A percentile compares a stretch with the other conserved stretches of the same genome.
Conservation (phyloP, 2,113 vertebrate species). For the Cervus canadensis region DNA sequence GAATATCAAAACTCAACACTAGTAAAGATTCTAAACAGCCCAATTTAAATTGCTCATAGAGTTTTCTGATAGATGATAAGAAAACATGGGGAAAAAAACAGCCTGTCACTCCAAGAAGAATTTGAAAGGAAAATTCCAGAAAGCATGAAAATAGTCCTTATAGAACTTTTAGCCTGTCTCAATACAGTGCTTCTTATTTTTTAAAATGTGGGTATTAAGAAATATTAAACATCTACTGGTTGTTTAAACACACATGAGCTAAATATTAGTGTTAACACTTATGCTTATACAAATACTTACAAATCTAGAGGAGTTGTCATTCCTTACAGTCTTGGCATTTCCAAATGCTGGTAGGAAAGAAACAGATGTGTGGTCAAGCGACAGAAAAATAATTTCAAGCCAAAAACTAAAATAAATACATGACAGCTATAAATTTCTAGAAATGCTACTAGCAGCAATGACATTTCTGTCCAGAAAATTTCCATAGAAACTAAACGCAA, state of each 20-base stretch:
- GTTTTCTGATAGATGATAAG: background rate
- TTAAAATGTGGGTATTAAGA: constrained; percentile 20
- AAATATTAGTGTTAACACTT: constrained; percentile 56
- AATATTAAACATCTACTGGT: constrained; percentile 47
- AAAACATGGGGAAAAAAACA: background rate
- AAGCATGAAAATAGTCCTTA: background rate
- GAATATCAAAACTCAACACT: background rate
- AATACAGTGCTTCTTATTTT: background rate
- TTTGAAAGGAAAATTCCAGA: constrained; percentile 16
- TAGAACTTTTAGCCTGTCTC: background rate
- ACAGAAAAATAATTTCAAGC: background rate
- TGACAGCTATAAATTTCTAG: background rate
- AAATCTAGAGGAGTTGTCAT: constrained; percentile 99
- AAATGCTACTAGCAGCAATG: background rate
- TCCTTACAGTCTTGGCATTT: constrained; percentile 98
- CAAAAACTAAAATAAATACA: background rate
- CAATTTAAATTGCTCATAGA: background rate
- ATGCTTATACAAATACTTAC: constrained; percentile 86
- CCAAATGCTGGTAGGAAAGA: constrained; percentile 91
- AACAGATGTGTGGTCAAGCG: constrained; percentile 33
- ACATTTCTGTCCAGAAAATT: background rate
- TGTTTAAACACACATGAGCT: constrained; percentile 41
- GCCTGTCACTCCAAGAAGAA: background rate
- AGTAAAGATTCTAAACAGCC: background rate
- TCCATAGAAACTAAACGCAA: background rate